A percentile compares a stretch with the other conserved stretches of the same genome.
These are phyloP conservation scores for Zoanthus sansibaricus DNA, from an alignment of 92 coral and sea anemone species.

Conservation along the genomic window DNA sequence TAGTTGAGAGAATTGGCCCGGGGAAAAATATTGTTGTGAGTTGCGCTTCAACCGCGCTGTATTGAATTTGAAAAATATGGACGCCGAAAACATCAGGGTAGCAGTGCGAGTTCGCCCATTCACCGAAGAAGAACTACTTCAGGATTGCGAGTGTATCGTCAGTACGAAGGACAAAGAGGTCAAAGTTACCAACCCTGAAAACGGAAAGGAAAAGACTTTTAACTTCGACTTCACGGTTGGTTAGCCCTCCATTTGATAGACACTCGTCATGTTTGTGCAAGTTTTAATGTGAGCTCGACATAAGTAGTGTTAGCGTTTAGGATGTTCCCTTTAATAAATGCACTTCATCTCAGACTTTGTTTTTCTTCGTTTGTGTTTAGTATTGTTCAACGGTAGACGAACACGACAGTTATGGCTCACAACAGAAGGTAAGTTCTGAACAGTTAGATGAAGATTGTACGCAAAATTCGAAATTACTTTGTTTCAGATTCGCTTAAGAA, in stretches of 20 bases:
- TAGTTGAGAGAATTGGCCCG: constrained; percentile 11
- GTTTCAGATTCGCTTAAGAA: constrained; percentile 15
- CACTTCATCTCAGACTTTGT: constrained; percentile 25
- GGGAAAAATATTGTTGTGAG: constrained; percentile 14
- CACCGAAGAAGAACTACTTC: constrained; percentile 75
- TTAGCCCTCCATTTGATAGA: background rate
- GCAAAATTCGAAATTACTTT: background rate
- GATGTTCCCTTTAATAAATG: background rate
- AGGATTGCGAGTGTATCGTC: constrained; percentile 74
- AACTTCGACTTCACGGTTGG: constrained; percentile 91
- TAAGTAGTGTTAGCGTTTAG: constrained; percentile 39
- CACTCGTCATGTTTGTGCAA: constrained; percentile 32
- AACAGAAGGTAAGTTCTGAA: constrained; percentile 51
- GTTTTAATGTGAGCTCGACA: constrained; percentile 9
- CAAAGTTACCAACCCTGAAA: constrained; percentile 81
- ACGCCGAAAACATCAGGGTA: constrained; percentile 70
- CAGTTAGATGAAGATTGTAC: constrained; percentile 18
- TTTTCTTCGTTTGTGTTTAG: constrained; percentile 49
- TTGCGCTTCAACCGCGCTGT: background rate
- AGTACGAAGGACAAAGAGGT: constrained; percentile 75
- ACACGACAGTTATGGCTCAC: constrained; percentile 24
- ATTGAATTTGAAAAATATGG: background rate
- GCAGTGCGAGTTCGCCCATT: constrained; percentile 89
- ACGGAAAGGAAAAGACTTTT: constrained; percentile 79
- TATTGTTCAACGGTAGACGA: constrained; percentile 56